phyloP scores from a whole-genome alignment of 2,797 vertebrate genomes.

The Schizopygopsis pylzovi region DNA sequence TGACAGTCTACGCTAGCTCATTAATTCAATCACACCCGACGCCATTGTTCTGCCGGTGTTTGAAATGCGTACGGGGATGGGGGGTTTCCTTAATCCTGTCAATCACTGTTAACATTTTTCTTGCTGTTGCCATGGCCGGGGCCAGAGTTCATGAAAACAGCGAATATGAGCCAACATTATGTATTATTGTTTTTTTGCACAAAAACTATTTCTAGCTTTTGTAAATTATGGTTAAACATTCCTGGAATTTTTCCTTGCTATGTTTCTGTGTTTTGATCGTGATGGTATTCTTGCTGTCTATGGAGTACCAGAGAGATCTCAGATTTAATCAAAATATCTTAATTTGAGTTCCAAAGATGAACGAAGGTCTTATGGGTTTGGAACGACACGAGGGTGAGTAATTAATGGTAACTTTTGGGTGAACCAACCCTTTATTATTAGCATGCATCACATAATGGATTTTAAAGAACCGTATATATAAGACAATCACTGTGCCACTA shows the following conservation, averaged over 20 bases:
- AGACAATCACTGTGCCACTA: neutral
- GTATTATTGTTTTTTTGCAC: too few species aligned
- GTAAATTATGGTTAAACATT: too few species aligned
- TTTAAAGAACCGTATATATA: neutral
- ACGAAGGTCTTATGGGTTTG: too few species aligned
- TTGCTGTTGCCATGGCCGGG: conserved; percentile 99
- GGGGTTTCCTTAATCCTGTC: conserved; percentile 97
- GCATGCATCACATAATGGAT: neutral
- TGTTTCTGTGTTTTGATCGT: too few species aligned
- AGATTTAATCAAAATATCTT: too few species aligned
- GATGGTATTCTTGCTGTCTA: too few species aligned
- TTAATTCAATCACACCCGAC: conserved; percentile 99
- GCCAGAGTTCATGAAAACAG: conserved; percentile 99
- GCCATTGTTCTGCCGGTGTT: conserved; percentile 98
- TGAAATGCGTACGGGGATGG: conserved; percentile 97
- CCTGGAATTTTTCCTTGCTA: too few species aligned
- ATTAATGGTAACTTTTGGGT: too few species aligned
- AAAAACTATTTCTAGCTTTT: too few species aligned
- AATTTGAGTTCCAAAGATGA: too few species aligned
- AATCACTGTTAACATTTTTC: conserved; percentile 99
- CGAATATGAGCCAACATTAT: conserved; percentile 98
- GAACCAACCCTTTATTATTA: neutral
- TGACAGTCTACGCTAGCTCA: conserved; percentile 98
- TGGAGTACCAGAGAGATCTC: too few species aligned
- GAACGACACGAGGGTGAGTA: too few species aligned